Evolutionary conservation across 2,797 vertebrate species (phyloP).

Genomic region (Crax fasciolata): DNA sequence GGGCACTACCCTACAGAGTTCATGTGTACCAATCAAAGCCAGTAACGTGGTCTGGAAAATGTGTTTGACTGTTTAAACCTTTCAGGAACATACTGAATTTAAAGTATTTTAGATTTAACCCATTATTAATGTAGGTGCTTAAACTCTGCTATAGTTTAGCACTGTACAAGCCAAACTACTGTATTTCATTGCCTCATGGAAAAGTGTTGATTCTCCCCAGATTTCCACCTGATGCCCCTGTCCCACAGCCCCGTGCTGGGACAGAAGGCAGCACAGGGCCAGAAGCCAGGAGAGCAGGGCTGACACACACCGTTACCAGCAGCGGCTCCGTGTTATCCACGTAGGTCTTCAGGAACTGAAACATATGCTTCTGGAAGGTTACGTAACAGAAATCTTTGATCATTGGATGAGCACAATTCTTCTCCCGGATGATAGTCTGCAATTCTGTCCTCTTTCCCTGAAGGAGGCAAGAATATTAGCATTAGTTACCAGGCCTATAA

Average conservation of each 20-base stretch:
- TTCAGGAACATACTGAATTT: fast-evolving
- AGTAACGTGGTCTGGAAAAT: fast-evolving
- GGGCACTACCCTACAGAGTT: fast-evolving
- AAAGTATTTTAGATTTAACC: not conserved
- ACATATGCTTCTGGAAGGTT: conserved; percentile 80
- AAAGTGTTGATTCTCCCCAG: not conserved
- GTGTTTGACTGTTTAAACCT: fast-evolving
- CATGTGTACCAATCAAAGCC: fast-evolving
- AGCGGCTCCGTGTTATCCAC: conserved; percentile 76
- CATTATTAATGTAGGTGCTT: not conserved
- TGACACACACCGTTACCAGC: conserved; percentile 76
- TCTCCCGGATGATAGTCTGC: conserved; percentile 79
- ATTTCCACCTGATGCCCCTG: not conserved
- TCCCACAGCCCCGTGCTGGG: not conserved
- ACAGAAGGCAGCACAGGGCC: fast-evolving
- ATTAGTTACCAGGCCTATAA: not conserved
- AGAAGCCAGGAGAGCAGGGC: not conserved
- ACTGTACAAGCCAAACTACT: fast-evolving
- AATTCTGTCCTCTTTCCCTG: conserved; percentile 79
- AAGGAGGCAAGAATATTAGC: not conserved
- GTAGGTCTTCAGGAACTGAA: conserved; percentile 78
- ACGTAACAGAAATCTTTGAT: conserved; percentile 82
- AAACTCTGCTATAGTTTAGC: not conserved
- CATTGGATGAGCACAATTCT: conserved; percentile 78
- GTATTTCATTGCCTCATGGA: not conserved